phyloP scores from a whole-genome alignment of 2,888 invertebrate species.

The Anoplius nigerrimus region DNA sequence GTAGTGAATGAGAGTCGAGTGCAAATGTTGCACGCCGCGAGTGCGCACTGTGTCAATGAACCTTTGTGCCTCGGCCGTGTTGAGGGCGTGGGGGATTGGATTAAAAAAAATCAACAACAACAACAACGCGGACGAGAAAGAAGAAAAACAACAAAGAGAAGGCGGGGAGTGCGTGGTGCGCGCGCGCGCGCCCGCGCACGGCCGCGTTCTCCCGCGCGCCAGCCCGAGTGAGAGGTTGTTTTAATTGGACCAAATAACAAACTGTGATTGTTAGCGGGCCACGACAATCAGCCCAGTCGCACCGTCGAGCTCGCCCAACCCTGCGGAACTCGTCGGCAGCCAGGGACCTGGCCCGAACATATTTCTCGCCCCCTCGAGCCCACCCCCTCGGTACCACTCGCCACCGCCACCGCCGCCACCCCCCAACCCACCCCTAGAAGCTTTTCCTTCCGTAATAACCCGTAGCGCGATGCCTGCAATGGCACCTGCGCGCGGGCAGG shows the following conservation, averaged over 20 bases:
- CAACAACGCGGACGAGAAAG: conserved; percentile 3
- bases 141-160: conserved; percentile 3
- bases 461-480: no score
- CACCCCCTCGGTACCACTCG: neutral
- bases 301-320: conserved; percentile 21
- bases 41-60: conserved; percentile 48
- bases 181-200: conserved; percentile 7
- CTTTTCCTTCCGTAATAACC: neutral
- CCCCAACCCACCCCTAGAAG: neutral
- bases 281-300: conserved; percentile 43
- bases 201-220: neutral
- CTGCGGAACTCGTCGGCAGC: neutral
- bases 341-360: neutral
- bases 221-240: conserved; percentile 29
- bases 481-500: no score
- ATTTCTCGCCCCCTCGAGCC: neutral
- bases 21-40: conserved; percentile 42
- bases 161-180: neutral
- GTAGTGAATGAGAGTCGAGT: conserved; percentile 8
- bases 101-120: conserved; percentile 5
- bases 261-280: conserved; percentile 51
- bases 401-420: neutral
- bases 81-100: neutral
- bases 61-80: conserved; percentile 31
- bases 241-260: conserved; percentile 60